Evolutionary conservation across 2,797 vertebrate genomes (phyloP).

Genomic region (Mormyrus hasselquistii): DNA sequence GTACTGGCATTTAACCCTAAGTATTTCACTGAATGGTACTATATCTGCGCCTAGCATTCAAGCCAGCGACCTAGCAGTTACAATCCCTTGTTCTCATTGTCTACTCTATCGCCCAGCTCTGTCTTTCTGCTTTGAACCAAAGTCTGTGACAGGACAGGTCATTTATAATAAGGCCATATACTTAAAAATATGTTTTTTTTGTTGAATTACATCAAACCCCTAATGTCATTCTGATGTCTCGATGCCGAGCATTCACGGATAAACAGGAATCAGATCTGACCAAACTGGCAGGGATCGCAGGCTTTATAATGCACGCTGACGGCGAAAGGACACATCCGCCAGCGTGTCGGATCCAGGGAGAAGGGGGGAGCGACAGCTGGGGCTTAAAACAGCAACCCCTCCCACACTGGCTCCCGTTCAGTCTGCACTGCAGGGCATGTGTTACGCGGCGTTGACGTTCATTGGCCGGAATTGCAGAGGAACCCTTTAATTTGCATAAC

Average conservation of each 20-base stretch:
- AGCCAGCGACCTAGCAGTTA: neutral
- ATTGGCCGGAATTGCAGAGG: constrained; percentile 30
- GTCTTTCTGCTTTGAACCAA: neutral
- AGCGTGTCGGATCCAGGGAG: neutral
- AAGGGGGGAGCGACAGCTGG: neutral
- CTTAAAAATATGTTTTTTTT: neutral
- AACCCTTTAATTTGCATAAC: constrained; percentile 39
- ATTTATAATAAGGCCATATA: neutral
- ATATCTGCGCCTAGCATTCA: neutral
- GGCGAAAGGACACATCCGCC: neutral
- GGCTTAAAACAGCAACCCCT: constrained; percentile 17
- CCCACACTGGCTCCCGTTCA: neutral
- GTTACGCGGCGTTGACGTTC: constrained; percentile 16
- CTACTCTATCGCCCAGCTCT: neutral
- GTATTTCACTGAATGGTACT: neutral
- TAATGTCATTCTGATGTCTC: neutral
- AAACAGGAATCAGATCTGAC: neutral
- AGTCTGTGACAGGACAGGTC: neutral
- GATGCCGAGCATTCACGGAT: neutral
- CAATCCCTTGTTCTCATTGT: neutral
- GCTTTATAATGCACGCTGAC: neutral
- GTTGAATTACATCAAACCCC: neutral
- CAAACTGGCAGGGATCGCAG: neutral
- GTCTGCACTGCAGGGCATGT: neutral
- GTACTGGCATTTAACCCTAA: neutral